Evolutionary conservation across 2,113 vertebrate species (phyloP).

Genomic region (Sylvicapra grimmia): DNA sequence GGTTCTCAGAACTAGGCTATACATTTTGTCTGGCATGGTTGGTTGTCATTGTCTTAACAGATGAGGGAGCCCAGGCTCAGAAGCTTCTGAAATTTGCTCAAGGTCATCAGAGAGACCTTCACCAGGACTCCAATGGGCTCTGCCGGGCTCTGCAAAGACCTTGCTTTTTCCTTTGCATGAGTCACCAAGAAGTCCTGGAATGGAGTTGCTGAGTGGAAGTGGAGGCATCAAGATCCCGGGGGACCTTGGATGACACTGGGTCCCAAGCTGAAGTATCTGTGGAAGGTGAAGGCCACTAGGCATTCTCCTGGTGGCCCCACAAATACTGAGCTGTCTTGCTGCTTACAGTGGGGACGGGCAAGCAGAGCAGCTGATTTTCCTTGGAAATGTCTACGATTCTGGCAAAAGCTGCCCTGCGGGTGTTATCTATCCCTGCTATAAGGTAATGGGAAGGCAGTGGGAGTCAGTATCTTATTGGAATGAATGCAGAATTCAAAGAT

Average conservation of each 20-base stretch:
- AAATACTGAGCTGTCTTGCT: background rate
- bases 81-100: background rate
- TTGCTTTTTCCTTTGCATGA: background rate
- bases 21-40: background rate
- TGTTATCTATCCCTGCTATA: background rate
- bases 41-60: background rate
- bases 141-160: background rate
- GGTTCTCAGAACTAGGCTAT: background rate
- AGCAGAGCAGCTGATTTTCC: background rate
- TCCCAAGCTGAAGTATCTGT: background rate
- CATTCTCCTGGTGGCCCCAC: background rate
- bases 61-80: background rate
- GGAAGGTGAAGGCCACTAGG: background rate
- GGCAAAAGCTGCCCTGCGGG: background rate
- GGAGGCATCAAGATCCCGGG: background rate
- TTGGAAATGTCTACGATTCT: background rate
- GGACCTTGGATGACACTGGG: background rate
- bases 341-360: background rate
- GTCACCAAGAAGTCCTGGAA: slow-evolving; percentile 52
- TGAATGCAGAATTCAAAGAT: background rate
- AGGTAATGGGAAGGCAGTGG: background rate
- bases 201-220: slow-evolving; percentile 18
- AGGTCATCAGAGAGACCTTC: slow-evolving; percentile 40
- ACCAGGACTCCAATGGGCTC: background rate
- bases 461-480: background rate